Evolutionary conservation across 1,140 invertebrate genomes (phyloP), one percentile per base, ranked within the genome.

Genomic region (Gonioctena quinquepunctata): DNA sequence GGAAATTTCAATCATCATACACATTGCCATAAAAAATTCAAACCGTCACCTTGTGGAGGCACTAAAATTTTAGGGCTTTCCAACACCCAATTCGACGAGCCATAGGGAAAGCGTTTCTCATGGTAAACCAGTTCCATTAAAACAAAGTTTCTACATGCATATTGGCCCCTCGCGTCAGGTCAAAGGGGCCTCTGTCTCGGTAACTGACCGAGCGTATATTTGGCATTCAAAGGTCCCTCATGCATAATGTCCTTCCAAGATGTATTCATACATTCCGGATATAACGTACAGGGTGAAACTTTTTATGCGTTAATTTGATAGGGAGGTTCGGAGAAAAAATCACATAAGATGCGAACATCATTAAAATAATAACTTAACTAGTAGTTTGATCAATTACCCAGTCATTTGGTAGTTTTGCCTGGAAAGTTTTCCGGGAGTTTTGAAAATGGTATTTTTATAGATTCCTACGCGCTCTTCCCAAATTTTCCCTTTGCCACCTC

Each of bases 201-300:
- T 59, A 59, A 59, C 56, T 59, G 56, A 28, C 56, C 56, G 21
- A 59, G 8, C 56, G 33, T 42, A 11, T 59, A 59, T 25, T 59
- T 59, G 56, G 56, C 56, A 59, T 59, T 59, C 56, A 59, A 59
- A 59, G 56, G 23, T n/a, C 56, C 22, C 22, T 22, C 56, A 59
- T 59, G 56, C 13, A 59, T 59, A 59, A 59, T 59, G 56, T 16
- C 56, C 25, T 11, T 22, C 56, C n/a, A 25, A 59, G 56, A 59
- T 27, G 23, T 59, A 59, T 59, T 26, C 56, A 59, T 59, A 59
- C n/a, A 25, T 59, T 26, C 22, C n/a, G 56, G 56, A 59, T 59
- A 59, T 25, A 59, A 13, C 11, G 16, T 13, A 42, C 33, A 11
- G 33, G 33, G 33, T 42, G 33, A n/a, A 11, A 13, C 13, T 8